Evolutionary conservation across 2,797 vertebrate genomes (phyloP), one percentile per base, ranked within the genome.

Genomic region (Cyclura pinguis): DNA sequence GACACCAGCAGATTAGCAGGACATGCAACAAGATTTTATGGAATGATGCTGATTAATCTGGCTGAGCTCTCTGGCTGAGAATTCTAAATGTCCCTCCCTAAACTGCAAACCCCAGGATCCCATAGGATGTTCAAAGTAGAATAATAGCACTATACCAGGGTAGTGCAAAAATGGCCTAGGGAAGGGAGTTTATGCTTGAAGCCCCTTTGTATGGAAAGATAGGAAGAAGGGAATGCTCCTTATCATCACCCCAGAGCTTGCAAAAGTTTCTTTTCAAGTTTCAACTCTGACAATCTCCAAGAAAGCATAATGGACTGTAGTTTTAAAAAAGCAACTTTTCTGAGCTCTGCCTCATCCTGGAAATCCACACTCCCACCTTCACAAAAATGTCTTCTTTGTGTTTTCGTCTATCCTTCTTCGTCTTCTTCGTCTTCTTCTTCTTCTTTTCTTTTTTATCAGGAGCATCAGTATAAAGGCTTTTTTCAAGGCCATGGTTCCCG

Each of bases 401-500:
- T 69, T 88, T 59, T 13, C 8, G 47, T 27, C 29, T 18, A 12
- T 64, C 20, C 22, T 64, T 22, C 62, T 64, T 22, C 14, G 18
- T 64, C 22, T 64, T 22, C 62, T 64, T 22, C 14, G 18, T 64
- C 6, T 6, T 57, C 59, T 22, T 22, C 29, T 13, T 12, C 12
- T 13, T 12, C 29, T 32, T 32, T 2, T 29, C 32, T 32, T 76
- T 88, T 42, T 77, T 59, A 42, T n/a, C 50, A n/a, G 8, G 47
- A 55, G 29, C 38, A 69, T 74, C 59, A 0, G 1, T 27, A 29
- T 76, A n/a, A 50, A 50, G 85, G 38, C 83, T 84, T 73, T 1
- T 47, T 83, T 32, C 80, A 5, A 87, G 84, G 76, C 52, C 88
- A 32, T 38, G 52, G 9, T 88, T 85, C 87, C 80, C 64, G 78